phyloP scores from a whole-genome alignment of 1,140 invertebrate genomes.

The Pantala flavescens region DNA sequence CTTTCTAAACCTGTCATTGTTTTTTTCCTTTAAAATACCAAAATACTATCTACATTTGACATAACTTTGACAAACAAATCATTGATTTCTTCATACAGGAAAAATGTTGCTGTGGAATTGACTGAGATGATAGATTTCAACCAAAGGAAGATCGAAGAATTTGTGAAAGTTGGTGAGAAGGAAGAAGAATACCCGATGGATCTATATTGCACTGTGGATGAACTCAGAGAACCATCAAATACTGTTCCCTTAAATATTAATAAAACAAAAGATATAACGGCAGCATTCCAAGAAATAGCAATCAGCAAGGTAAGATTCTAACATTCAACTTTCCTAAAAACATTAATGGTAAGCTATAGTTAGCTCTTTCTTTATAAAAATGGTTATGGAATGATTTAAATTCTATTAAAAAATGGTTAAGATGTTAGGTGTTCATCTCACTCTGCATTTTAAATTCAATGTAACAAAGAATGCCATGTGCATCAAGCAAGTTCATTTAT shows the following conservation, averaged over 20 bases:
- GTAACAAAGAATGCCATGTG: too few relatives aligned
- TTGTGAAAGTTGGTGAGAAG: constrained; percentile 25
- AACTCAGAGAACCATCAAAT: constrained; percentile 35
- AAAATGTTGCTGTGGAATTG: constrained; percentile 40
- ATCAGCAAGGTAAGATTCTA: constrained; percentile 28
- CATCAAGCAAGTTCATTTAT: too few relatives aligned
- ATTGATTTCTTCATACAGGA: constrained; percentile 18
- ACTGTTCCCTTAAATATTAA: background rate
- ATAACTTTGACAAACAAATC: too few relatives aligned
- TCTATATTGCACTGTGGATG: constrained; percentile 52
- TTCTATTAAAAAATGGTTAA: too few relatives aligned
- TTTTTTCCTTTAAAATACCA: background rate
- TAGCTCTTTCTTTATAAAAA: too few relatives aligned
- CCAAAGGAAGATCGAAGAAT: constrained; percentile 26
- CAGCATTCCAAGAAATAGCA: constrained; percentile 42
- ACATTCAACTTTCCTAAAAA: background rate
- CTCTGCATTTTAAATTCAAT: too few relatives aligned
- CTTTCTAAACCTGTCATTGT: constrained; percentile 9
- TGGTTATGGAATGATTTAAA: too few relatives aligned
- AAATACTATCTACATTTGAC: too few relatives aligned
- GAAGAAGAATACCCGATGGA: constrained; percentile 39
- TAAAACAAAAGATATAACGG: constrained; percentile 30
- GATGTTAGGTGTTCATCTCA: too few relatives aligned
- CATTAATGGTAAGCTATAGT: too few relatives aligned
- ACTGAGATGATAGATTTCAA: constrained; percentile 43